Evolutionary conservation across 1,140 invertebrate species (phyloP), one percentile per base, ranked within the genome.

Genomic region (Tetramorium simillimum): DNA sequence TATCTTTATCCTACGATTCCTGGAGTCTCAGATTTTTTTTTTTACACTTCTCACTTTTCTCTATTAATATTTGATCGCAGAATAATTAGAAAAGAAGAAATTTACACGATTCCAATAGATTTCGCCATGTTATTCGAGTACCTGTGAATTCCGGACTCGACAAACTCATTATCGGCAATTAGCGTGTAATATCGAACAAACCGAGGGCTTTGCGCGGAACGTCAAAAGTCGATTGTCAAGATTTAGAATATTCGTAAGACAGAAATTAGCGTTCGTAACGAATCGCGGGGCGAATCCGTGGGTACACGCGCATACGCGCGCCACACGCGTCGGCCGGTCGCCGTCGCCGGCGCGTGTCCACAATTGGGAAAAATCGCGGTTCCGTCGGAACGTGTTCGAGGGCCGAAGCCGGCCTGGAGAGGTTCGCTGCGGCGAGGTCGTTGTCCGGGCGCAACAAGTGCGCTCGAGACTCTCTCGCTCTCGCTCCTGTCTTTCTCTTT

Each of bases 361-460:
- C 80, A 62, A 84, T 84, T 84, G 69, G 69, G 80, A 84, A 91
- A 86, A 90, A 89, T 89, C 88, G 60, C 69, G 67, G 76, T 89
- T 89, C 88, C 88, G 87, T 76, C 87, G 75, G 88, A 89, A 86
- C 88, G 88, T 80, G 88, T 88, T 89, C 87, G 86, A 77, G 40
- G 81, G 82, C 72, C 87, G 75, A 72, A 77, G 87, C 76, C 75
- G 69, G 80, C 80, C 58, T 63, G 85, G 85, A 87, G 84, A 76
- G 60, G 84, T 80, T 86, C 85, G 90, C 88, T 72, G 91, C 81
- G 70, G 85, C 90, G 92, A 91, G 92, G 92, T 91, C 90, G 90
- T 87, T 82, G 90, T 85, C 89, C 89, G 90, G 85, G 86, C 89
- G 89, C 90, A 91, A 90, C 89, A 90, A 90, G 89, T 90, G 88